A percentile compares a stretch with the other conserved stretches of the same genome.
These are phyloP conservation scores for Urocitellus parryii DNA, from an alignment of 2,113 vertebrate genomes.

Conservation along the genomic window DNA sequence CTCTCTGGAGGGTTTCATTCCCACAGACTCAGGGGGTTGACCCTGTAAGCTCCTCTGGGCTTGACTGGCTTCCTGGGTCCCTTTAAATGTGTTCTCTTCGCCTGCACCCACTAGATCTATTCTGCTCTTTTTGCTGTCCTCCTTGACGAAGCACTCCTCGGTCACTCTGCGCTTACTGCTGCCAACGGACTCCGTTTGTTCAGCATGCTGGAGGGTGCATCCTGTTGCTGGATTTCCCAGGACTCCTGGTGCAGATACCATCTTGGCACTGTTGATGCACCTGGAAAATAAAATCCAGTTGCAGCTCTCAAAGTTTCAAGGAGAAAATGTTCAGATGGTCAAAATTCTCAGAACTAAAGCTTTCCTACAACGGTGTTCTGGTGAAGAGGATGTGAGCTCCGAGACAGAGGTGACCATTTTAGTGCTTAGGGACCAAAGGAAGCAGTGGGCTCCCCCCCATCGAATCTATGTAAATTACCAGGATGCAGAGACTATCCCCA, in stretches of 20 bases:
- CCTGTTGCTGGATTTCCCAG: constrained; percentile 77
- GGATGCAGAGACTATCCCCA: background rate
- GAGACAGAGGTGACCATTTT: background rate
- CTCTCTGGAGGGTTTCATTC: background rate
- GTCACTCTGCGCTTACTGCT: constrained; percentile 85
- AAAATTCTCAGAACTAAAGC: background rate
- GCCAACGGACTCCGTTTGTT: constrained; percentile 50
- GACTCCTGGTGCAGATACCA: constrained; percentile 6
- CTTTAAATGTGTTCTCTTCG: background rate
- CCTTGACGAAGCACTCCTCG: constrained; percentile 83
- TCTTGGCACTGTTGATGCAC: constrained; percentile 79
- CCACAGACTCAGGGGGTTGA: background rate
- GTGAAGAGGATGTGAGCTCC: background rate
- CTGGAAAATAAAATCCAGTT: constrained; percentile 85
- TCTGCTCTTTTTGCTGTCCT: constrained; percentile 88
- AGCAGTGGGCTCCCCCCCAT: background rate
- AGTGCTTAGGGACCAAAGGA: background rate
- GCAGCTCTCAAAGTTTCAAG: constrained; percentile 72
- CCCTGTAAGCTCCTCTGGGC: background rate
- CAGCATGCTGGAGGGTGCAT: constrained; percentile 70
- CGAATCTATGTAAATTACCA: background rate
- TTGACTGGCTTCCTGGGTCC: constrained; percentile 18
- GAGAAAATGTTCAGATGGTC: constrained; percentile 67
- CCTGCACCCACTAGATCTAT: constrained; percentile 74
- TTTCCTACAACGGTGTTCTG: background rate